Evolutionary conservation across 1,140 invertebrate genomes (phyloP), one percentile per base, ranked within the genome.

Genomic region (Ptiloglossa arizonensis): DNA sequence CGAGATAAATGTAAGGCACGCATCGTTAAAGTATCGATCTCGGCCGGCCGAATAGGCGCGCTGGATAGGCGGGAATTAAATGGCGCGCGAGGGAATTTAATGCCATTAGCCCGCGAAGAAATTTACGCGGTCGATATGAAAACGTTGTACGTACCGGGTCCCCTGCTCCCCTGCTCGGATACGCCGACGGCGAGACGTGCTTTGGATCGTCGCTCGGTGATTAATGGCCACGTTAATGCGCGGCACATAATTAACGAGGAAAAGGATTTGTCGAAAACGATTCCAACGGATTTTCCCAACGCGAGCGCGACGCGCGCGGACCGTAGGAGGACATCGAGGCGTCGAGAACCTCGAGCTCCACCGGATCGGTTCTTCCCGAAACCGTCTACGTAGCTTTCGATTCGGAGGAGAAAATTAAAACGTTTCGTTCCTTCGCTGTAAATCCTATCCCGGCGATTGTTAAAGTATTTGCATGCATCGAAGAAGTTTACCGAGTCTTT

Each of bases 71-170:
- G 73, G 24, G 60, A 69, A 69, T 81, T 84, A 84, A 81, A 69
- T 84, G 82, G 83, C 77, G 74, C 64, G 69, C 67, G 44, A 75
- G 69, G 67, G 74, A 83, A 83, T 85, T 83, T 80, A 84, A 81
- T 78, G 79, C 63, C 79, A 50, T 83, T 74, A 74, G 38, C 9
- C 63, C 24, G n/a, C 15, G 70, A 85, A 85, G 83, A 85, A 85
- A 81, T 85, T 85, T 73, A 83, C 77, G 78, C 77, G 83, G 70
- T 85, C 83, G 83, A 85, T 85, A 80, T 44, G 70, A 70, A 77
- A 69, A 85, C 81, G 70, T 63, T 46, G 60, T 66, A 56, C 6
- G 24, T 9, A 11, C n/a, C 27, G 35, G n/a, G n/a, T n/a, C n/a
- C n/a, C n/a, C n/a, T n/a, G n/a, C n/a, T n/a, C n/a, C n/a, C n/a